phyloP scores from a whole-genome alignment of 2,888 invertebrate species.

The Cosmorhoe ocellata region DNA sequence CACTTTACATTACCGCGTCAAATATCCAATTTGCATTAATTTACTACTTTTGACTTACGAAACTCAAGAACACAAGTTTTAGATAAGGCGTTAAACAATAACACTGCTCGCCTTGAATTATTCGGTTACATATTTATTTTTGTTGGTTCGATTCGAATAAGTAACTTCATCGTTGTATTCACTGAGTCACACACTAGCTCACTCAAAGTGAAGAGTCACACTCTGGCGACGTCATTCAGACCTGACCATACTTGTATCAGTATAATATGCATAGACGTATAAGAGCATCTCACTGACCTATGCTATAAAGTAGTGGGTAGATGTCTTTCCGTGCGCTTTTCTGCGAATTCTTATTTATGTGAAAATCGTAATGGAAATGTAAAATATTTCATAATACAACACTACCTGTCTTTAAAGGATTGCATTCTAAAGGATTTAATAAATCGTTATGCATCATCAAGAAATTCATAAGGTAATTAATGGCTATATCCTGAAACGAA shows the following conservation, averaged over 20 bases:
- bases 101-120: conserved; percentile 16
- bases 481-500: too few relatives aligned
- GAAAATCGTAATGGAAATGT: conserved; percentile 3
- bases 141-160: conserved; percentile 16
- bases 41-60: conserved; percentile 2
- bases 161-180: background rate
- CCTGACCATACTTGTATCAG: conserved; percentile 6
- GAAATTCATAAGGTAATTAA: too few relatives aligned
- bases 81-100: conserved; percentile 4
- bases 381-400: too few relatives aligned
- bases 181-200: conserved; percentile 16
- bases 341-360: background rate
- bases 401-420: too few relatives aligned
- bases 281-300: conserved; percentile 14
- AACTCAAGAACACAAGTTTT: background rate
- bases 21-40: conserved; percentile 12
- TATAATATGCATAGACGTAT: conserved; percentile 4
- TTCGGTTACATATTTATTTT: conserved; percentile 9
- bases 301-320: background rate
- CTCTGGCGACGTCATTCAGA: conserved; percentile 6
- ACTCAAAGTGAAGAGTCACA: background rate
- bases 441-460: too few relatives aligned
- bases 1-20: conserved; percentile 2
- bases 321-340: conserved; percentile 2
- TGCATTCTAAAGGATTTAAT: too few relatives aligned